Evolutionary conservation across 2,888 invertebrate species (phyloP), one percentile per base, ranked within the genome.

Genomic region (Tortricodes alternella): DNA sequence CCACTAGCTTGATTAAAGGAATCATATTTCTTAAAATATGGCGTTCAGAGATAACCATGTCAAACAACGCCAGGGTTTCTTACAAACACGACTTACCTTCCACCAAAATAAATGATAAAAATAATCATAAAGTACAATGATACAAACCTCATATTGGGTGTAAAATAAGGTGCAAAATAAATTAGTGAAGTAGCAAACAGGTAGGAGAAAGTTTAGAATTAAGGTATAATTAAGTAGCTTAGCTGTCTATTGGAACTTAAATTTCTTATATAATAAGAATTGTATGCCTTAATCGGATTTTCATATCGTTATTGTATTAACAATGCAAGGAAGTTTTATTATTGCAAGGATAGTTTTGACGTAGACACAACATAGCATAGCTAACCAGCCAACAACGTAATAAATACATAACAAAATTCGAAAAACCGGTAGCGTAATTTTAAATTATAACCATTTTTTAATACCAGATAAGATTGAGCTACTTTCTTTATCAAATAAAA

Each of bases 271-370:
- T 76, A 86, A 90, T 89, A 89, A 89, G 89, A 90, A 84, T 73
- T 69, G 75, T 86, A 89, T 88, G 89, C 89, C 89, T 90, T 90
- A 88, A 76, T 76, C 75, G 79, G 79, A 84, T 83, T 72, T 68
- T 85, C 89, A 89, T 90, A 89, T 89, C 89, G 87, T 89, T 88
- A 86, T 87, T 87, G 85, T 86, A 84, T 87, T 87, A 48, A 68
- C 82, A 83, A 87, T 85, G 78, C 84, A 85, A 84, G 71, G 74
- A 66, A 53, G 49, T 61, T 53, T 62, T 59, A 57, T 39, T 41
- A 46, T 32, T 46, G 39, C 27, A n/a, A 9, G 38, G 24, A 24
- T 21, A 15, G 37, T 58, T 55, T 41, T 16, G 32, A 16, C 9
- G 23, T 46, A 46, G 46, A 46, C 53, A 34, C 46, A 46, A 34